Evolutionary conservation across 1,140 invertebrate genomes (phyloP).

Genomic region (Cepaea nemoralis): DNA sequence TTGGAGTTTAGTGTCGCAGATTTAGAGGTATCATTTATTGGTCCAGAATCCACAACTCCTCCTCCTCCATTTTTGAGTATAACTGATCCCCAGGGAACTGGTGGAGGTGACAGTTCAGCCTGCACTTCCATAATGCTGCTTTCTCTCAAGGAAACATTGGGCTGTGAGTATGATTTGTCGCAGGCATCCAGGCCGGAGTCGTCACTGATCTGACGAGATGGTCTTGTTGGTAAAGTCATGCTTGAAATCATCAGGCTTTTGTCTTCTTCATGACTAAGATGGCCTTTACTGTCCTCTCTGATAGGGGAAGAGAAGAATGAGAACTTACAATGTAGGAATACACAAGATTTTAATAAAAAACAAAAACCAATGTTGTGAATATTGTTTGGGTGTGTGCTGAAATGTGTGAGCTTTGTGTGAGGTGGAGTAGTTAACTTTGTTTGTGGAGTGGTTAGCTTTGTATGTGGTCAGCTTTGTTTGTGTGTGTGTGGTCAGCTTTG

Average conservation of each 20-base stretch:
- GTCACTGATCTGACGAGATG: conserved; percentile 46
- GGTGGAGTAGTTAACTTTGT: no score
- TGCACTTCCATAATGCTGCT: conserved; percentile 50
- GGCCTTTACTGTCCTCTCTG: conserved; percentile 35
- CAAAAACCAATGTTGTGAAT: neutral
- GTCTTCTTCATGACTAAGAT: conserved; percentile 46
- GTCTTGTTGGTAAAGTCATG: conserved; percentile 31
- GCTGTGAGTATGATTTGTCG: conserved; percentile 61
- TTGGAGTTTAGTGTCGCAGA: conserved; percentile 18
- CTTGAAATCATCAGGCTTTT: conserved; percentile 75
- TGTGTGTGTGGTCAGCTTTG: no score
- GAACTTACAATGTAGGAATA: no score
- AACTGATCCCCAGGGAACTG: conserved; percentile 30
- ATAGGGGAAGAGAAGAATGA: neutral
- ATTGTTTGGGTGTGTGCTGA: no score
- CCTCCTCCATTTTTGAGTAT: conserved; percentile 9
- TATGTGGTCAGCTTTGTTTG: no score
- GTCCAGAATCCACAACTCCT: neutral
- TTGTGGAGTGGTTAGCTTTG: no score
- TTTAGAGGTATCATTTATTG: neutral
- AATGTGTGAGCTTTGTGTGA: no score
- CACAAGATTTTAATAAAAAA: neutral
- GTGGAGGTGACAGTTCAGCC: conserved; percentile 38
- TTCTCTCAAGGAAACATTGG: conserved; percentile 52
- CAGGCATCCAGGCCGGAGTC: conserved; percentile 47